These are phyloP conservation scores for Heterocephalus glaber DNA, from an alignment of 2,113 vertebrate species.

Conservation along the genomic window DNA sequence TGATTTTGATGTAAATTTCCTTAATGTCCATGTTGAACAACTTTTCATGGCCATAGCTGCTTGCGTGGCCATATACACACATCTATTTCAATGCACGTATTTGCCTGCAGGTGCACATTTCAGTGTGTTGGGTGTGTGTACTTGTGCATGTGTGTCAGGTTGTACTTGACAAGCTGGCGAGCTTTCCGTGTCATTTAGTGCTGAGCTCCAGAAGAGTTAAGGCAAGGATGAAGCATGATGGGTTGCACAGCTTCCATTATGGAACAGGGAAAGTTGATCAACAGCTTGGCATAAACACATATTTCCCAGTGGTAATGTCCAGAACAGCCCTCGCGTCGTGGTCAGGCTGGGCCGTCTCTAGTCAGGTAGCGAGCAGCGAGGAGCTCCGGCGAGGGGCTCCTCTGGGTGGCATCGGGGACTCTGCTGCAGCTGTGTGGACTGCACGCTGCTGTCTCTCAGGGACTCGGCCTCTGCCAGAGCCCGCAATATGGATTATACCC, in stretches of 20 bases:
- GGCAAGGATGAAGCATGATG: background rate
- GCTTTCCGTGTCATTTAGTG: background rate
- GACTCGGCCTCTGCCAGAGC: too few species aligned
- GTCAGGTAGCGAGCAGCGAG: too few species aligned
- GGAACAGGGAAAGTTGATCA: background rate
- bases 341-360: too few species aligned
- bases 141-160: background rate
- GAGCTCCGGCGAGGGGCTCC: too few species aligned
- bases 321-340: background rate
- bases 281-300: slow-evolving; percentile 9
- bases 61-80: background rate
- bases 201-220: background rate
- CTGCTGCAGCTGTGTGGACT: too few species aligned
- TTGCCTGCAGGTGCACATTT: background rate
- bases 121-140: background rate
- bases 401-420: too few species aligned
- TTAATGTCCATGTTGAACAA: background rate
- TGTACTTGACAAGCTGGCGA: background rate
- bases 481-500: too few species aligned
- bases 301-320: background rate
- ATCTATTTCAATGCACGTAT: background rate
- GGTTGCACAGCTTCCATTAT: background rate
- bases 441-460: too few species aligned
- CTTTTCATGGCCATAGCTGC: background rate
- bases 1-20: background rate